phyloP scores from a whole-genome alignment of 2,113 vertebrate species.

The Oxyura jamaicensis region DNA sequence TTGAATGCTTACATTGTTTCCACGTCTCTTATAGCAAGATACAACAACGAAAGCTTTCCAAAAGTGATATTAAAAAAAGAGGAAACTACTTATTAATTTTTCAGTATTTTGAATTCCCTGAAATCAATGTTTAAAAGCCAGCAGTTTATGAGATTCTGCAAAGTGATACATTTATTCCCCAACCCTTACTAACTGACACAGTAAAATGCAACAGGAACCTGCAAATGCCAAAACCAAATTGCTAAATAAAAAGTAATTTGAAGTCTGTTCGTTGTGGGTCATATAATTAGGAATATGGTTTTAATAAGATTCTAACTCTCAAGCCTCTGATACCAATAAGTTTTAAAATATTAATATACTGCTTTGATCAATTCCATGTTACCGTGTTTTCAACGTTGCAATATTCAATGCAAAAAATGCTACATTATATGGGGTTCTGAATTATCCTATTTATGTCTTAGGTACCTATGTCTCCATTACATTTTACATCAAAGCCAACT shows the following conservation, averaged over 20 bases:
- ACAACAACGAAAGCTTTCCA: neutral
- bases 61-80: neutral
- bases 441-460: neutral
- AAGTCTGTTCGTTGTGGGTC: conserved; percentile 60
- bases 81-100: neutral
- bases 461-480: neutral
- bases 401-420: conserved; percentile 4
- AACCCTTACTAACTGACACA: conserved; percentile 20
- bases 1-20: neutral
- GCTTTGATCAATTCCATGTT: conserved; percentile 32
- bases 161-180: conserved; percentile 69
- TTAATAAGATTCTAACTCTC: conserved; percentile 67
- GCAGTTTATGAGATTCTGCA: conserved; percentile 66
- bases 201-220: conserved; percentile 62
- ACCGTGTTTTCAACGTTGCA: neutral
- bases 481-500: neutral
- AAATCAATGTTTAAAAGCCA: conserved; percentile 70
- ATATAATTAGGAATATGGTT: conserved; percentile 65
- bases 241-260: conserved; percentile 58
- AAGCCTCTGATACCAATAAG: conserved; percentile 4
- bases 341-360: conserved; percentile 40
- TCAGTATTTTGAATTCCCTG: neutral
- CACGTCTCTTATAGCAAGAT: neutral
- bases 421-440: neutral
- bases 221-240: conserved; percentile 54